Evolutionary conservation across 2,888 invertebrate genomes (phyloP).

Genomic region (Oegoconia quadripuncta): DNA sequence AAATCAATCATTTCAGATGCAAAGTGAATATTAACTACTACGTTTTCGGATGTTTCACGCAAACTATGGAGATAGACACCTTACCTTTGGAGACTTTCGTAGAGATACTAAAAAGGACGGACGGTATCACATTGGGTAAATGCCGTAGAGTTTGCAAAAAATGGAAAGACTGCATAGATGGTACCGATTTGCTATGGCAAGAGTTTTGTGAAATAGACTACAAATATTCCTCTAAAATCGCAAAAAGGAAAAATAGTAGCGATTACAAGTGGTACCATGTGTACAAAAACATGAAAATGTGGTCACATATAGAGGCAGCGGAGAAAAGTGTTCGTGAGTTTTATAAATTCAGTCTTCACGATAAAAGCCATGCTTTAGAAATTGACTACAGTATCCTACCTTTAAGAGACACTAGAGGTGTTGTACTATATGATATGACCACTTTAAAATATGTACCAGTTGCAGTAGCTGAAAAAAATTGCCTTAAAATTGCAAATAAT

Average conservation of each 20-base stretch:
- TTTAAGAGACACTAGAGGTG: conserved; percentile 48
- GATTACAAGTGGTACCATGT: conserved; percentile 54
- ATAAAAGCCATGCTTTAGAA: conserved; percentile 46
- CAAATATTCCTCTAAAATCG: conserved; percentile 47
- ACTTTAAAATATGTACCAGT: conserved; percentile 54
- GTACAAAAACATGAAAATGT: conserved; percentile 52
- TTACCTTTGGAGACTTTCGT: conserved; percentile 56
- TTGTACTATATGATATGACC: conserved; percentile 49
- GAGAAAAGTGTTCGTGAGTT: conserved; percentile 43
- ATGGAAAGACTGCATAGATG: conserved; percentile 52
- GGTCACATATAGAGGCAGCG: conserved; percentile 36
- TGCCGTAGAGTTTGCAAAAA: conserved; percentile 53
- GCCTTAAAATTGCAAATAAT: conserved; percentile 51
- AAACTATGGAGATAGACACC: conserved; percentile 33
- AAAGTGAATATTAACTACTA: neutral
- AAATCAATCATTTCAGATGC: neutral
- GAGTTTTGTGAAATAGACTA: conserved; percentile 46
- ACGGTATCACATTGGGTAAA: conserved; percentile 47
- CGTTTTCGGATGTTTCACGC: neutral
- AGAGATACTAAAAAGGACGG: conserved; percentile 47
- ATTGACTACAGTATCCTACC: conserved; percentile 52
- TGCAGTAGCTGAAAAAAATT: conserved; percentile 46
- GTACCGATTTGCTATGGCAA: conserved; percentile 49
- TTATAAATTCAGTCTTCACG: conserved; percentile 50
- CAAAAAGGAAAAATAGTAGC: conserved; percentile 48